Evolutionary conservation across 2,888 invertebrate species (phyloP).

Genomic region (Notocelia uddmanniana): DNA sequence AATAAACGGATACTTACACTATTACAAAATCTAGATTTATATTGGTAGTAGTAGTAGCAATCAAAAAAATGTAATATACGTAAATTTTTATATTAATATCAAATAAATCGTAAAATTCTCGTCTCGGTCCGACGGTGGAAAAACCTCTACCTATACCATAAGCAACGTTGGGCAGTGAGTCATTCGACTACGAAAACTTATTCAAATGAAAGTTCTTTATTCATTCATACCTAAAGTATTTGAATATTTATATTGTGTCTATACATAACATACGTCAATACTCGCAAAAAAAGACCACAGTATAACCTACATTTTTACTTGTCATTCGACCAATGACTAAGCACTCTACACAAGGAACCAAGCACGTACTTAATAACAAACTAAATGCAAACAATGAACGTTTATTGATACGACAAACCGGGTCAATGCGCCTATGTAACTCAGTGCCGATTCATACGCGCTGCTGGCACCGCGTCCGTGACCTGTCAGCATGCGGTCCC

Average conservation of each 20-base stretch:
- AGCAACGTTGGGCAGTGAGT: no score
- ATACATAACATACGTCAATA: neutral
- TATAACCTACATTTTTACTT: neutral
- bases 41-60: no score
- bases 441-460: slow-evolving; percentile 48
- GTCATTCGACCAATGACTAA: neutral
- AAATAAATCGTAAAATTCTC: no score
- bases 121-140: no score
- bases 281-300: neutral
- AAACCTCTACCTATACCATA: no score
- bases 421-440: slow-evolving; percentile 37
- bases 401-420: slow-evolving; percentile 17
- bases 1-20: no score
- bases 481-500: slow-evolving; percentile 44
- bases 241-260: neutral
- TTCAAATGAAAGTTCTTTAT: no score
- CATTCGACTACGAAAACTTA: no score
- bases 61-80: no score
- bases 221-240: neutral
- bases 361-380: slow-evolving; percentile 31
- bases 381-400: slow-evolving; percentile 9
- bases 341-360: neutral
- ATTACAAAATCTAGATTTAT: no score
- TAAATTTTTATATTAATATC: no score
- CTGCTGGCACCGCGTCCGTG: slow-evolving; percentile 23